Evolutionary conservation across 2,797 vertebrate genomes (phyloP).

Genomic region (Limnodromus scolopaceus): DNA sequence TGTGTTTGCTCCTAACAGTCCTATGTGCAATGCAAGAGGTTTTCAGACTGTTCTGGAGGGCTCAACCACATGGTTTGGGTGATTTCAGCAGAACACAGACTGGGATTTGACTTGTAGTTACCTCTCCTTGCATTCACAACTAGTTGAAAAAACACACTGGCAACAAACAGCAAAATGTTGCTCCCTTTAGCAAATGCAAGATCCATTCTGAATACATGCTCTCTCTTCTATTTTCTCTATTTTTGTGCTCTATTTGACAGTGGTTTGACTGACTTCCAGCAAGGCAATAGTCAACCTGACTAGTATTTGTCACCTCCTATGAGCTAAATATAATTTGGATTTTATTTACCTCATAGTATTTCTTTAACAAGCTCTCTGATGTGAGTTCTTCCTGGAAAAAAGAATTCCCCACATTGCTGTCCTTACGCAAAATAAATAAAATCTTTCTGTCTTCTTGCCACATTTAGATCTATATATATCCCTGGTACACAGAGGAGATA

Average conservation of each 20-base stretch:
- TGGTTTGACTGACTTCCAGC: slow-evolving; percentile 32
- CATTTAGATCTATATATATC: slow-evolving; percentile 40
- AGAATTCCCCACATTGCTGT: neutral
- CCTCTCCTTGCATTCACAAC: neutral
- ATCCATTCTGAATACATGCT: neutral
- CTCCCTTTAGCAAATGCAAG: neutral
- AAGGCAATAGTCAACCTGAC: slow-evolving; percentile 7
- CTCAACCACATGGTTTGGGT: neutral
- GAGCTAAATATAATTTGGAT: slow-evolving; percentile 48
- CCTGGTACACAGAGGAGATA: slow-evolving; percentile 25
- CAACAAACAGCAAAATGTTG: neutral
- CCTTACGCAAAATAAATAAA: slow-evolving; percentile 22
- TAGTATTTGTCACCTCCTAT: slow-evolving; percentile 27
- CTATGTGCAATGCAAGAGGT: rapidly evolving
- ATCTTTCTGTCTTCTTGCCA: slow-evolving; percentile 37
- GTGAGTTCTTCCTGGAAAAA: slow-evolving; percentile 28
- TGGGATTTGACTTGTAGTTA: neutral
- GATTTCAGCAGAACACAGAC: neutral
- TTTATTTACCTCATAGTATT: slow-evolving; percentile 43
- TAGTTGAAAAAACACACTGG: neutral
- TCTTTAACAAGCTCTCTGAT: slow-evolving; percentile 35
- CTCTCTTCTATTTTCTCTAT: neutral
- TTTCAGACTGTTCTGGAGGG: neutral
- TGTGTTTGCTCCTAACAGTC: neutral
- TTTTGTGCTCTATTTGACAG: neutral